Percentiles rank a stretch among this genome's conserved stretches.
Evolutionary conservation across 37 sponge, comb jelly and placozoan species (phyloP).

Genomic region (Beroe forskalii): DNA sequence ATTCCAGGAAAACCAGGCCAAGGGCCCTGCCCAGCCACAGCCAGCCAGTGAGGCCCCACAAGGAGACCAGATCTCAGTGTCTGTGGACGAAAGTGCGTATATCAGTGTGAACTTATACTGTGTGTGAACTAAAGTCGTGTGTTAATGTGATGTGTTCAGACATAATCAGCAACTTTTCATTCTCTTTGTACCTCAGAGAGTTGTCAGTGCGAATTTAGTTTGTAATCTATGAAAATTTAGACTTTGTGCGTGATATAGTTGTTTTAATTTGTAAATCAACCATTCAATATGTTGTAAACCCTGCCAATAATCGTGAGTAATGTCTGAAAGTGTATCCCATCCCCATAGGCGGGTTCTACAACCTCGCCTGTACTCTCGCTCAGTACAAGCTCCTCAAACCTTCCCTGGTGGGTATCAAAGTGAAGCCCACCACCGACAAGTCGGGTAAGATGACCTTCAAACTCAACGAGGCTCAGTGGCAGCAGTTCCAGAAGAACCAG

Average conservation of each 20-base stretch:
- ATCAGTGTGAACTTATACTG: too few species aligned
- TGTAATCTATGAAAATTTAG: too few species aligned
- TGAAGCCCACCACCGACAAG: constrained; percentile 24
- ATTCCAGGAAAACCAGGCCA: constrained; percentile 50
- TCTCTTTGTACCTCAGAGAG: too few species aligned
- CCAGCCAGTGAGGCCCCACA: neutral
- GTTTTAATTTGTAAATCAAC: too few species aligned
- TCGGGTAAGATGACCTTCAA: constrained; percentile 32
- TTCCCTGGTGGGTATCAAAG: constrained; percentile 12
- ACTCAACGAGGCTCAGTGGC: constrained; percentile 12
- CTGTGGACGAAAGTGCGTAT: constrained; percentile 16
- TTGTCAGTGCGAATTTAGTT: too few species aligned
- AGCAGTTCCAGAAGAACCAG: constrained; percentile 39
- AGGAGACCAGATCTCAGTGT: neutral
- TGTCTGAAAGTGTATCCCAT: too few species aligned
- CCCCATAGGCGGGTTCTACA: constrained; percentile 13
- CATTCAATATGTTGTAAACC: too few species aligned
- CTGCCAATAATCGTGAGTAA: too few species aligned
- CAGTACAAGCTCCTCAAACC: neutral
- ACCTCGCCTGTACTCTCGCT: neutral
- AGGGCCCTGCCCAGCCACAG: neutral
- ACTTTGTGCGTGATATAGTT: too few species aligned
- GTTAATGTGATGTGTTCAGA: too few species aligned
- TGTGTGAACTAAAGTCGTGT: too few species aligned
- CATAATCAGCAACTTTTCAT: too few species aligned